Evolutionary conservation across 2,797 vertebrate genomes (phyloP).

Genomic region (Thalassophryne amazonica): DNA sequence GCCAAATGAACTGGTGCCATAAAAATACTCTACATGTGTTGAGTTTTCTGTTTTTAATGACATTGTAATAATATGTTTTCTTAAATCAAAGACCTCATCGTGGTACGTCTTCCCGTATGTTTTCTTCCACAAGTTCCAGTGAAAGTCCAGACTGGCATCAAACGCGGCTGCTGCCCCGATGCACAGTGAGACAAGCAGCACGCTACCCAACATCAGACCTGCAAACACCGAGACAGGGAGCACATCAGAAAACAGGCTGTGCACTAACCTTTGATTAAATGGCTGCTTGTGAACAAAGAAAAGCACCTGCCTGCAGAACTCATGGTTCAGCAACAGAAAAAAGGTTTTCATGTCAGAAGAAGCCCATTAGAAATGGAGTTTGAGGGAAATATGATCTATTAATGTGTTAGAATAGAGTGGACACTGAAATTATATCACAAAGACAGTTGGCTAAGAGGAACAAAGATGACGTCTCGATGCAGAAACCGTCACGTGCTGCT

Average conservation of each 20-base stretch:
- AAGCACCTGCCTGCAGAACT: background rate
- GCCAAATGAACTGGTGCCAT: too few relatives aligned
- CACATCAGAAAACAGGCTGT: slow-evolving; percentile 8
- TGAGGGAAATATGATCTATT: too few relatives aligned
- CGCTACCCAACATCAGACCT: slow-evolving; percentile 56
- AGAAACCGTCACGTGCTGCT: background rate
- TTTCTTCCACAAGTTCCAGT: slow-evolving; percentile 87
- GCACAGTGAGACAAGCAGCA: slow-evolving; percentile 57
- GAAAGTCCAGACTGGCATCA: slow-evolving; percentile 70
- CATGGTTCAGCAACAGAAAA: background rate
- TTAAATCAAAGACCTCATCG: slow-evolving; percentile 63
- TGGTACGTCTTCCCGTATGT: slow-evolving; percentile 74
- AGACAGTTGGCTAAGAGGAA: too few relatives aligned
- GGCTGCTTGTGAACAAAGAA: background rate
- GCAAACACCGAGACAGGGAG: background rate
- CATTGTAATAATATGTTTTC: too few relatives aligned
- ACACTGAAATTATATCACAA: too few relatives aligned
- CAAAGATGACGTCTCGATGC: too few relatives aligned
- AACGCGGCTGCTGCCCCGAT: slow-evolving; percentile 35
- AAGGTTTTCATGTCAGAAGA: background rate
- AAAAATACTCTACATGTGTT: background rate
- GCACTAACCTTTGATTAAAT: slow-evolving; percentile 8
- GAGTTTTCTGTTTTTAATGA: too few relatives aligned
- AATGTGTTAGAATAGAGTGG: too few relatives aligned
- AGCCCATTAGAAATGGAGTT: too few relatives aligned